A percentile compares a stretch with the other conserved stretches of the same genome.
phyloP scores from a whole-genome alignment of 1,140 invertebrate genomes.

The Drosophila ficusphila region DNA sequence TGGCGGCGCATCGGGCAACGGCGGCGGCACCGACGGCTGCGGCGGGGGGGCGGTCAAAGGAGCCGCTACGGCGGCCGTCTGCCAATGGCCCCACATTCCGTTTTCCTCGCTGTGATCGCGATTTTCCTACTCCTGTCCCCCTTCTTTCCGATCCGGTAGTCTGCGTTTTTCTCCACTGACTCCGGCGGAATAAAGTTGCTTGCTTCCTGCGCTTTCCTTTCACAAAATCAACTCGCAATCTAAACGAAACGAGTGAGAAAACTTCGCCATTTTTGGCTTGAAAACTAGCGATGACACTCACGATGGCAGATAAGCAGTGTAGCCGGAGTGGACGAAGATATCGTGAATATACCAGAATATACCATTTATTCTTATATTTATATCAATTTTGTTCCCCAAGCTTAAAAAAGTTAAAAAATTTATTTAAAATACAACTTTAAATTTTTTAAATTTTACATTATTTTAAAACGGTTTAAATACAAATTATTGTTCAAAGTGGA shows the following conservation, averaged over 20 bases:
- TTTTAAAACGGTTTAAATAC: too few species aligned
- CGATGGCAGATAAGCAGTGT: neutral
- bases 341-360: neutral
- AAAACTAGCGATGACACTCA: slow-evolving; percentile 56
- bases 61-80: slow-evolving; percentile 29
- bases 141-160: neutral
- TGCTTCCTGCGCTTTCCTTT: neutral
- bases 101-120: neutral
- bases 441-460: too few species aligned
- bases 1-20: slow-evolving; percentile 66
- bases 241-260: slow-evolving; percentile 5
- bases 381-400: too few species aligned
- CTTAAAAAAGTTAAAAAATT: too few species aligned
- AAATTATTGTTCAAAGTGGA: too few species aligned
- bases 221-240: neutral
- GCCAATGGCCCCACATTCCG: slow-evolving; percentile 75
- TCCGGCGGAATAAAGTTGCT: neutral
- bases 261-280: slow-evolving; percentile 67
- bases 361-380: neutral
- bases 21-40: slow-evolving; percentile 65
- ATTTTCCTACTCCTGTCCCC: too few species aligned
- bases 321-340: neutral
- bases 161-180: neutral
- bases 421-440: too few species aligned
- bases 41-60: slow-evolving; percentile 51